These are phyloP conservation scores for Drosophila sucinea DNA, from an alignment of 1,140 invertebrate genomes.

Conservation along the genomic window DNA sequence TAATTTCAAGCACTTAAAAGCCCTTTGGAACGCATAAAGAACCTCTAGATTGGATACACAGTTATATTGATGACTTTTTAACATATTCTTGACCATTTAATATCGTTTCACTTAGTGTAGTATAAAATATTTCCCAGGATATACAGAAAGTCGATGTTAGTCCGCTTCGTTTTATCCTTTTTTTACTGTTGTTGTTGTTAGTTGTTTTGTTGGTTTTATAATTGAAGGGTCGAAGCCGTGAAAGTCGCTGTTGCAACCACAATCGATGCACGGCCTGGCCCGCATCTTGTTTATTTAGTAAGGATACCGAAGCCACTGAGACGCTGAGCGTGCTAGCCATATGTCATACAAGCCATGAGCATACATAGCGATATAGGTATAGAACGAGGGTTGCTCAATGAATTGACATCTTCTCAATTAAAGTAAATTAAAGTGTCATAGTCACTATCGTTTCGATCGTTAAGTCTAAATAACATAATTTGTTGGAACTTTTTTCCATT, in stretches of 20 bases:
- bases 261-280: conserved; percentile 26
- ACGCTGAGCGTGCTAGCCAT: conserved; percentile 42
- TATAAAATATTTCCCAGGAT: background rate
- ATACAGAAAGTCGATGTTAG: background rate
- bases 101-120: no score
- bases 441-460: no score
- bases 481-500: no score
- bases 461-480: no score
- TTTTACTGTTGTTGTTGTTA: background rate
- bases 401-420: background rate
- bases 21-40: no score
- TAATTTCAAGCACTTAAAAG: no score
- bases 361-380: conserved; percentile 12
- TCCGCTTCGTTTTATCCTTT: background rate
- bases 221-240: conserved; percentile 28
- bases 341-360: conserved; percentile 29
- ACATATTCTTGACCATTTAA: no score
- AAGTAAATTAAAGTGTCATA: background rate
- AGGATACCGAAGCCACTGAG: conserved; percentile 46
- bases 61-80: no score
- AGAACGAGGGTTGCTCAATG: conserved; percentile 3
- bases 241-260: conserved; percentile 26
- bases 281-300: conserved; percentile 61
- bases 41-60: no score
- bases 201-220: conserved; percentile 16